phyloP scores from a whole-genome alignment of 2,888 invertebrate species.

The Achlya flavicornis region DNA sequence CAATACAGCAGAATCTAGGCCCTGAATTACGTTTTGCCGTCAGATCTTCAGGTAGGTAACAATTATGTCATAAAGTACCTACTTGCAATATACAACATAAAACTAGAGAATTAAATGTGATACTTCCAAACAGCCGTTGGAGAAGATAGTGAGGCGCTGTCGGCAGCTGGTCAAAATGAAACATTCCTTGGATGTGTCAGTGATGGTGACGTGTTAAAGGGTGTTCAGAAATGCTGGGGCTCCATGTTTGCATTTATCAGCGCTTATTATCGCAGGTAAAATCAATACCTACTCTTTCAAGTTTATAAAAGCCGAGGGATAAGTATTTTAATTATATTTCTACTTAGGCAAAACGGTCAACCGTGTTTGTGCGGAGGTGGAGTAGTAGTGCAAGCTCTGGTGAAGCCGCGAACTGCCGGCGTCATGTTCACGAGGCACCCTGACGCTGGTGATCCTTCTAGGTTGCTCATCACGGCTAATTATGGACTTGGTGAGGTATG shows the following conservation, averaged over 20 bases:
- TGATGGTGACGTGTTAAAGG: slow-evolving; percentile 78
- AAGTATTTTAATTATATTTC: background rate
- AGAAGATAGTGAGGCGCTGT: slow-evolving; percentile 91
- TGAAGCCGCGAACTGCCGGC: slow-evolving; percentile 88
- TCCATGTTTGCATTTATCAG: slow-evolving; percentile 91
- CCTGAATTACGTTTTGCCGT: slow-evolving; percentile 84
- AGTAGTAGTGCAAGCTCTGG: slow-evolving; percentile 92
- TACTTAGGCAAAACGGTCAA: slow-evolving; percentile 88
- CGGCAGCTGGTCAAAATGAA: slow-evolving; percentile 93
- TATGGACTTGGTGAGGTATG: slow-evolving; percentile 92
- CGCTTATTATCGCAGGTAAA: slow-evolving; percentile 89
- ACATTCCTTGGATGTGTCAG: slow-evolving; percentile 88
- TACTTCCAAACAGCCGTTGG: slow-evolving; percentile 83
- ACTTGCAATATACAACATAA: background rate
- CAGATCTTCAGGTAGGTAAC: slow-evolving; percentile 84
- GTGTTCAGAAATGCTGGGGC: slow-evolving; percentile 90
- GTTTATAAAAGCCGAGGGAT: background rate
- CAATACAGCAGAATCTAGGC: slow-evolving; percentile 51
- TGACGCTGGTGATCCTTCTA: slow-evolving; percentile 86
- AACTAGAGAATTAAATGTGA: no score
- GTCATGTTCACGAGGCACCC: slow-evolving; percentile 93
- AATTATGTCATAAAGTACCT: background rate
- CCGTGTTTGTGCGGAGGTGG: slow-evolving; percentile 87
- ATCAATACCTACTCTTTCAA: background rate
- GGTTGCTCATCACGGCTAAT: slow-evolving; percentile 90